These are phyloP conservation scores for Nomada goodeniana DNA, from an alignment of 2,888 invertebrate species.

Conservation along the genomic window DNA sequence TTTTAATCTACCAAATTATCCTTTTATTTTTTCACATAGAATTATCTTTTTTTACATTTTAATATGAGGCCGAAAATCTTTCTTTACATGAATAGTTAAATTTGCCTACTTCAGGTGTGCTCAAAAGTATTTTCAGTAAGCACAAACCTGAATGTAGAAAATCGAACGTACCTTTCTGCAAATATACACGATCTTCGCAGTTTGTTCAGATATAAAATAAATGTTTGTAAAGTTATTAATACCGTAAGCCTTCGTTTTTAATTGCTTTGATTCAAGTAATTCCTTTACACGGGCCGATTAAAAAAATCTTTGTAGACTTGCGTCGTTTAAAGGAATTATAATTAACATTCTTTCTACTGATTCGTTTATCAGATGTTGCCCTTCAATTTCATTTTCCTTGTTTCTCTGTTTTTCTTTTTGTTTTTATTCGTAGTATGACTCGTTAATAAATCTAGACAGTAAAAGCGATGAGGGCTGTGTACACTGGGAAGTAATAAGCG, in stretches of 20 bases:
- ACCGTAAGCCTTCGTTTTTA: constrained; percentile 20
- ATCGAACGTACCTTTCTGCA: constrained; percentile 50
- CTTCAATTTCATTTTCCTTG: constrained; percentile 32
- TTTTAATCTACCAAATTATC: constrained; percentile 1
- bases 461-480: constrained; percentile 78
- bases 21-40: neutral
- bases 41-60: neutral
- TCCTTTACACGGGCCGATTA: constrained; percentile 25
- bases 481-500: constrained; percentile 83
- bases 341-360: constrained; percentile 28
- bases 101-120: neutral
- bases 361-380: constrained; percentile 42
- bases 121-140: constrained; percentile 38
- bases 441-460: constrained; percentile 64
- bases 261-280: constrained; percentile 28
- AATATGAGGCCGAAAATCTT: neutral
- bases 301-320: constrained; percentile 2
- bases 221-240: constrained; percentile 20
- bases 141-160: constrained; percentile 30
- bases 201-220: constrained; percentile 28
- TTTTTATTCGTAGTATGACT: constrained; percentile 62
- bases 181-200: constrained; percentile 28
- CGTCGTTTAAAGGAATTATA: constrained; percentile 45
- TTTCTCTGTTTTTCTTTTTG: constrained; percentile 27
- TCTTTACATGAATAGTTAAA: neutral